Conservation (phyloP, 2,113 vertebrate species). For the Porphyrio hochstetteri region DNA sequence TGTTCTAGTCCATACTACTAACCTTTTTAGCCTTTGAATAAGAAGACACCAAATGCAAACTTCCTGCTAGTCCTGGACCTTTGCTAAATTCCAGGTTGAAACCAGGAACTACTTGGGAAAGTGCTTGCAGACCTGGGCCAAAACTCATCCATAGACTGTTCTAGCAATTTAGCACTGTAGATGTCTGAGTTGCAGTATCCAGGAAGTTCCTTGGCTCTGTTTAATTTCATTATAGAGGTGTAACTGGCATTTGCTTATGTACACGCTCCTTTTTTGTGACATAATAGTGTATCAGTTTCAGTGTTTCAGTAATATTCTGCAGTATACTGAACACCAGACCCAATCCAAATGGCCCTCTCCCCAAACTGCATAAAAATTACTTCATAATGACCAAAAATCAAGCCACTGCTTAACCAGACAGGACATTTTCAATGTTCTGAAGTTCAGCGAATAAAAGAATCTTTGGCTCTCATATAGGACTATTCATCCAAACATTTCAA, state of each 20-base stretch:
- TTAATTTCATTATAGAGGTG: neutral
- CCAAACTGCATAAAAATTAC: neutral
- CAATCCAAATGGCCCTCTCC: neutral
- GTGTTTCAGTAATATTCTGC: neutral
- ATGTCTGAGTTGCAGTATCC: neutral
- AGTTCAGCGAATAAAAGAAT: conserved; percentile 29
- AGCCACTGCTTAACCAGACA: neutral
- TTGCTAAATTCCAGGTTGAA: neutral
- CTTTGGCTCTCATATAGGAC: neutral
- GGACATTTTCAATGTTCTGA: conserved; percentile 19
- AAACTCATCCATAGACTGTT: neutral
- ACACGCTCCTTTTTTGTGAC: neutral
- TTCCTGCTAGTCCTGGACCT: neutral
- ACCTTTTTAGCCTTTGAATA: neutral
- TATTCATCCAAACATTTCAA: conserved; percentile 34
- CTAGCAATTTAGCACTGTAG: neutral
- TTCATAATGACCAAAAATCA: neutral
- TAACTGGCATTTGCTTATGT: neutral
- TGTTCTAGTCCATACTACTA: neutral
- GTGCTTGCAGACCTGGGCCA: neutral
- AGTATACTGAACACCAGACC: neutral
- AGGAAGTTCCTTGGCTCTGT: conserved; percentile 1
- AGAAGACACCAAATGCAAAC: neutral
- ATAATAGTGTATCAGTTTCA: conserved; percentile 1
- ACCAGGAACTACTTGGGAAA: neutral